Evolutionary conservation across 2,113 vertebrate genomes (phyloP).

Genomic region (Atractosteus spatula): DNA sequence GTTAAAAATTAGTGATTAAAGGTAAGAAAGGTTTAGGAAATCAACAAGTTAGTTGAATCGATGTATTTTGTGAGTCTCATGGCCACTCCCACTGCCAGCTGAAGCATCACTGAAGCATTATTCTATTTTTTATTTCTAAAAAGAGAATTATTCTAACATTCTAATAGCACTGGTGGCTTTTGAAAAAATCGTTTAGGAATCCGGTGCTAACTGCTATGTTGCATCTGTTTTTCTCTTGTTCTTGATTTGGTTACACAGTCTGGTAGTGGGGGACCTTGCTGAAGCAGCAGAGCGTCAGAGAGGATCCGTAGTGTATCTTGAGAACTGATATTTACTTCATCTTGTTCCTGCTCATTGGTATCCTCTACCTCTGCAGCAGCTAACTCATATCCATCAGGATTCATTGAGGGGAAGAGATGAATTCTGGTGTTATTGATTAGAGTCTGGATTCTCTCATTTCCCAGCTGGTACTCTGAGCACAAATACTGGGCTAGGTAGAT

Average conservation of each 20-base stretch:
- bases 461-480: constrained; percentile 86
- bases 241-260: constrained; percentile 21
- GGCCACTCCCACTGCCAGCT: constrained; percentile 39
- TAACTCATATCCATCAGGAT: constrained; percentile 93
- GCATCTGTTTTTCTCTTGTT: no score
- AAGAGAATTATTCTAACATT: no score
- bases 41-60: constrained; percentile 24
- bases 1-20: constrained; percentile 16
- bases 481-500: constrained; percentile 88
- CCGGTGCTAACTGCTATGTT: no score
- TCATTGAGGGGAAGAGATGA: constrained; percentile 93
- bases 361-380: constrained; percentile 89
- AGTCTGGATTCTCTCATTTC: constrained; percentile 79
- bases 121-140: not conserved
- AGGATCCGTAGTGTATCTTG: not conserved
- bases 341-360: constrained; percentile 65
- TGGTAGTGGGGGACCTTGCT: constrained; percentile 39
- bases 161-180: no score
- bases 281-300: constrained; percentile 17
- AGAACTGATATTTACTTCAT: constrained; percentile 72
- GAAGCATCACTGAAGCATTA: not conserved
- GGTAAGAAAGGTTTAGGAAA: constrained; percentile 10
- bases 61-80: constrained; percentile 1
- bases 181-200: no score
- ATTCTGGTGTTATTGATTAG: constrained; percentile 90